Percentiles rank a stretch among this genome's conserved stretches.
Conservation (phyloP, 2,888 invertebrate species). For the Temnothorax unifasciatus region DNA sequence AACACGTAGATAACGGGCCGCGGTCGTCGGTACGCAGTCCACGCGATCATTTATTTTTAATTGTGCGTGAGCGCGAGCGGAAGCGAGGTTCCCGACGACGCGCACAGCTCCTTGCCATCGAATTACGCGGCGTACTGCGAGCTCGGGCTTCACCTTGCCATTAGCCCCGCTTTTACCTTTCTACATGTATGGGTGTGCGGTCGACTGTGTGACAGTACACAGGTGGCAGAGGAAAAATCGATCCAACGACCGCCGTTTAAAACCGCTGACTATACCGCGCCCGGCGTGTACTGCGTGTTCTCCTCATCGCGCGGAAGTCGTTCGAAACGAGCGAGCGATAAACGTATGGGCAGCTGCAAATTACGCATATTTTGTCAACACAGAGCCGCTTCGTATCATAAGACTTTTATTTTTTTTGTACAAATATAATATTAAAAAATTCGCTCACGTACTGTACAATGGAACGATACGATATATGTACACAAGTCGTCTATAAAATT, state of each 20-base stretch:
- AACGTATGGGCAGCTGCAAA: neutral
- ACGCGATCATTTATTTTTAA: constrained; percentile 16
- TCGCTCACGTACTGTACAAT: neutral
- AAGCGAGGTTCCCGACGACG: constrained; percentile 27
- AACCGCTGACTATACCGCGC: constrained; percentile 50
- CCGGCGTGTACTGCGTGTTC: constrained; percentile 40
- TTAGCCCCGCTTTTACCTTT: constrained; percentile 76
- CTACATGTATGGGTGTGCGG: constrained; percentile 66
- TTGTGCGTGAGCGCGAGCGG: constrained; percentile 24
- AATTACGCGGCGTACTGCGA: constrained; percentile 79
- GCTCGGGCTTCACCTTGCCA: constrained; percentile 81
- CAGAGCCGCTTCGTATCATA: neutral
- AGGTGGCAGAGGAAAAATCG: constrained; percentile 81
- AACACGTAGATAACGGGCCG: neutral
- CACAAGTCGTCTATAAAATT: constrained; percentile 34
- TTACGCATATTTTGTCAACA: neutral
- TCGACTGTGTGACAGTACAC: constrained; percentile 77
- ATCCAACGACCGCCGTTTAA: constrained; percentile 77
- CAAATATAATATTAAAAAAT: constrained; percentile 26
- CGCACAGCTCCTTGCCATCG: constrained; percentile 69
- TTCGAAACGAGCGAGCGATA: constrained; percentile 29
- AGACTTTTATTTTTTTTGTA: neutral
- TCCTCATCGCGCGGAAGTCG: constrained; percentile 51
- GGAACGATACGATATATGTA: neutral
- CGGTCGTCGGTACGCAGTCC: neutral